Conservation (phyloP, 2,797 vertebrate genomes). For the Characodon lateralis region DNA sequence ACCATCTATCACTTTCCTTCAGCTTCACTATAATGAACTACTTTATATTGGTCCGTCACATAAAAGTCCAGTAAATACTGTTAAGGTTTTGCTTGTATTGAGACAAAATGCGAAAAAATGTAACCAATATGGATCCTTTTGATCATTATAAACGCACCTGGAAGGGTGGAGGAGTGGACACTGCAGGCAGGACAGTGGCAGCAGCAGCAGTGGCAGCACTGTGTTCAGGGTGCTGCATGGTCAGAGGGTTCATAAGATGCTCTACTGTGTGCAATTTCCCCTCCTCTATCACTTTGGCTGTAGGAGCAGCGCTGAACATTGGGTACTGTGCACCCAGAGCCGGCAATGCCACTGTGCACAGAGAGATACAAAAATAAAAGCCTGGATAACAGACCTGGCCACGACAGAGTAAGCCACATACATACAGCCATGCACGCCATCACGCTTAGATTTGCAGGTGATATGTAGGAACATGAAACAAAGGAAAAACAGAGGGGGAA, state of each 20-base stretch:
- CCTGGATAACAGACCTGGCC: conserved; percentile 31
- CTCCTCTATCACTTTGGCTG: conserved; percentile 94
- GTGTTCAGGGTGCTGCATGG: conserved; percentile 90
- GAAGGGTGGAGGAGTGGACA: conserved; percentile 95
- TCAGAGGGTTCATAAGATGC: conserved; percentile 94
- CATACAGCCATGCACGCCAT: conserved; percentile 27
- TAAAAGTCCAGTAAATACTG: not conserved
- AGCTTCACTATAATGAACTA: not conserved
- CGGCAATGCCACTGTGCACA: conserved; percentile 88
- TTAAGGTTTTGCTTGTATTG: not conserved
- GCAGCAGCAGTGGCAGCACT: conserved; percentile 73
- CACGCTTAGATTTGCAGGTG: conserved; percentile 10
- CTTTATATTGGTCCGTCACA: not conserved
- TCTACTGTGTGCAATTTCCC: conserved; percentile 94
- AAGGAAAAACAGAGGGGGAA: conserved; percentile 13
- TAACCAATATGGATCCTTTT: not conserved
- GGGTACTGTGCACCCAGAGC: conserved; percentile 92
- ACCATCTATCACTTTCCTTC: not conserved
- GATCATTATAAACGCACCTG: conserved; percentile 82
- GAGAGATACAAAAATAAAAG: conserved; percentile 48
- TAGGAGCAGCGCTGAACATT: conserved; percentile 87
- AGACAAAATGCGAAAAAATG: not conserved
- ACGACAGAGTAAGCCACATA: conserved; percentile 12
- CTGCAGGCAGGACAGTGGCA: conserved; percentile 85
- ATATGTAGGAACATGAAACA: conserved; percentile 15